Evolutionary conservation across 2,113 vertebrate genomes (phyloP), one percentile per base, ranked within the genome.

Genomic region (Gallinago media): DNA sequence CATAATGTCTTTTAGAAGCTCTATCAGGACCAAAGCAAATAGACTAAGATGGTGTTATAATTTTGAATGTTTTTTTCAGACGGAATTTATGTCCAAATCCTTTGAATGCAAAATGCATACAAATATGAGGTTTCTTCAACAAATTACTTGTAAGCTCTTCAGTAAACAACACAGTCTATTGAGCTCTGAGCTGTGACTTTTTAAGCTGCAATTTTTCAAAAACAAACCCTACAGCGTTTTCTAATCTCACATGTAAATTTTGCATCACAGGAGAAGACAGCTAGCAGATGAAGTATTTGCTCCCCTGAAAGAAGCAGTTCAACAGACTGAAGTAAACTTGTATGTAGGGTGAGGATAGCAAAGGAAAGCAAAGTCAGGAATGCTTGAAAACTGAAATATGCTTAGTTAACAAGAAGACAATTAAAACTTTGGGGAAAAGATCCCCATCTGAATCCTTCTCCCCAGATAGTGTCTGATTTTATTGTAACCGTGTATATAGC

Each of bases 301-400:
- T 98, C 98, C 98, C 97, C 97, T 98, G 97, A 96, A 97, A 96
- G 97, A 97, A 97, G 97, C 47, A 94, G 96, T 93, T 98, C 97
- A 98, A 97, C 96, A 97, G 97, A 97, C 70, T 98, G 96, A 98
- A 98, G 96, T 40, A 10, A 40, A 95, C 86, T 96, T 97, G 97
- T 97, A 97, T 97, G 97, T 97, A 98, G 96, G 97, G 97, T 98
- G 94, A 98, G 96, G 97, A 98, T 95, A 98, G 96, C 95, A 98
- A 98, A 97, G 95, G 96, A 98, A 98, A 98, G 93, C 96, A 97
- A 98, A 98, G 96, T 97, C 58, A 56, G 88, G 96, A 98, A 97
- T 98, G 95, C 96, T 98, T 98, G 98, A 98, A 98, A 98, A 98
- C 97, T 97, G 97, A 98, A 97, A 98, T 96, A 97, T 97, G 97